Percentiles rank a stretch among this genome's conserved stretches.
Conservation (phyloP, 2,888 invertebrate genomes). For the Eulithis prunata region DNA sequence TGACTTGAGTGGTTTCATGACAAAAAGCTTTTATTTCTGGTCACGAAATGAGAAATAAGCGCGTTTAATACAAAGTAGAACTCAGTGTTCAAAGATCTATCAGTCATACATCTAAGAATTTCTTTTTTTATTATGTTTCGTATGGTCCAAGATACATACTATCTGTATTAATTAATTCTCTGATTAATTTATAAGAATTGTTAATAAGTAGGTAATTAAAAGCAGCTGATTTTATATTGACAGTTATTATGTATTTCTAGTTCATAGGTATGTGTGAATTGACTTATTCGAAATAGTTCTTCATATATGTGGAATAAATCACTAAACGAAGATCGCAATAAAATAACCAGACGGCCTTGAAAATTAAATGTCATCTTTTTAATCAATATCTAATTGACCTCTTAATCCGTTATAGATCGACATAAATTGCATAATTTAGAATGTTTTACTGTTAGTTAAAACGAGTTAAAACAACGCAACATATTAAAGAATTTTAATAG, state of each 20-base stretch:
- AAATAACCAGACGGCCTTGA: conserved; percentile 9
- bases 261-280: conserved; percentile 1
- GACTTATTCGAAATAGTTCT: not conserved
- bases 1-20: not conserved
- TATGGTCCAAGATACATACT: too few relatives aligned
- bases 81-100: too few relatives aligned
- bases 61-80: too few relatives aligned
- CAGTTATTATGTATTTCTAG: too few relatives aligned
- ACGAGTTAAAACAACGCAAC: not conserved
- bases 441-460: not conserved
- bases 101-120: too few relatives aligned
- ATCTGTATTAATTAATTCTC: too few relatives aligned
- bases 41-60: too few relatives aligned
- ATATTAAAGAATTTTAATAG: not conserved
- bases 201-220: too few relatives aligned
- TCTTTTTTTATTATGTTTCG: too few relatives aligned
- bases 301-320: conserved; percentile 4
- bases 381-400: conserved; percentile 15
- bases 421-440: conserved; percentile 20
- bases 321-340: conserved; percentile 10
- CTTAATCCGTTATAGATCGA: conserved; percentile 7
- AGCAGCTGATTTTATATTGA: too few relatives aligned
- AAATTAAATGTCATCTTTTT: conserved; percentile 17
- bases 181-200: too few relatives aligned
- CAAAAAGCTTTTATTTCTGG: too few relatives aligned